These are phyloP conservation scores for Brachionus plicatilis DNA, from an alignment of 1,140 invertebrate species.

Conservation along the genomic window DNA sequence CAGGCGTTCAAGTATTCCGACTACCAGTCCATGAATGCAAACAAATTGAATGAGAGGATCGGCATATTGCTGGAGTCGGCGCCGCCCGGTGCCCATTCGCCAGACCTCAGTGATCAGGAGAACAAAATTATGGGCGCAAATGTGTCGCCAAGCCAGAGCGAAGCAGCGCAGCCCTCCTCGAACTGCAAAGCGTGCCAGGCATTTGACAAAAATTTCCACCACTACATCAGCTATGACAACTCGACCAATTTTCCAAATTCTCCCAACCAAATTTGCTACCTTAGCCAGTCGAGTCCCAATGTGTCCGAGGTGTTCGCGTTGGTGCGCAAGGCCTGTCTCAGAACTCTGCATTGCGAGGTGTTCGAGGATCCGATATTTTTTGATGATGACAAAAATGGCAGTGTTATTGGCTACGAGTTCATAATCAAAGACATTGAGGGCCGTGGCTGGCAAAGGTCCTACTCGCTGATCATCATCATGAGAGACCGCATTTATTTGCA, in stretches of 20 bases:
- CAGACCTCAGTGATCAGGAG: not conserved
- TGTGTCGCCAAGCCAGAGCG: not conserved
- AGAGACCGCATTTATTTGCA: conserved; percentile 36
- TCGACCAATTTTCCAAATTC: not conserved
- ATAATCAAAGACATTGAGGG: conserved; percentile 4
- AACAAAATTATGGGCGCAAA: not conserved
- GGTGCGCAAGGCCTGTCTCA: not conserved
- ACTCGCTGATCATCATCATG: conserved; percentile 31
- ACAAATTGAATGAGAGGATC: not conserved
- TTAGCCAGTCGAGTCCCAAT: conserved; percentile 22
- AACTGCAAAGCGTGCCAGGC: conserved; percentile 21
- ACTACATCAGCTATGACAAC: conserved; percentile 30
- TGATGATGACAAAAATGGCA: conserved; percentile 32
- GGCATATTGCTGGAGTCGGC: not conserved
- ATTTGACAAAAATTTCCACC: conserved; percentile 33
- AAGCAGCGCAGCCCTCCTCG: not conserved
- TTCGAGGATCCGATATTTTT: conserved; percentile 40
- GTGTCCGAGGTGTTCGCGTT: not conserved
- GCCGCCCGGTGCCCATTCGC: not conserved
- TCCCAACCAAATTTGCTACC: conserved; percentile 1
- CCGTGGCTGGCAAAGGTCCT: conserved; percentile 21
- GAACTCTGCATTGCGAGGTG: conserved; percentile 24
- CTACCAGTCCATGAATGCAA: not conserved
- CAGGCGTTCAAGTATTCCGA: conserved; percentile 36
- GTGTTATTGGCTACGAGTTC: conserved; percentile 34